Percentiles rank a stretch among this genome's conserved stretches.
phyloP scores from a whole-genome alignment of 2,797 vertebrate species.

The Pangasius sanitwongsei region DNA sequence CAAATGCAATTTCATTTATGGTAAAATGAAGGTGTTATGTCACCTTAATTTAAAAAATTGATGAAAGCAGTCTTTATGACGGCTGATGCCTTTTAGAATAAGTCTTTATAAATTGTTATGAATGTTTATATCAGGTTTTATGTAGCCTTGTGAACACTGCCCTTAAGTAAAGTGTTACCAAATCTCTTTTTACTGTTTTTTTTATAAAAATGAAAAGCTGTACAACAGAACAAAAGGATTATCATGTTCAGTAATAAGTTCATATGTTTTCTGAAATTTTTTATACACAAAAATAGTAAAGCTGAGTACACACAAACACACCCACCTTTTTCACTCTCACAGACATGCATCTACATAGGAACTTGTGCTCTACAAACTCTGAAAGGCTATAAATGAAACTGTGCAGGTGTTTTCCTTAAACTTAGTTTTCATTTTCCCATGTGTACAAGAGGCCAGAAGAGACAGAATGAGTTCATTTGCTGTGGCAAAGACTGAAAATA shows the following conservation, averaged over 20 bases:
- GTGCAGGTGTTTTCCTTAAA: conserved; percentile 25
- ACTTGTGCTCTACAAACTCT: background rate
- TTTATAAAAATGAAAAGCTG: background rate
- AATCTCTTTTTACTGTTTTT: background rate
- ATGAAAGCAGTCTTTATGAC: too few relatives aligned
- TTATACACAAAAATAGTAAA: background rate
- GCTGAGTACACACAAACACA: background rate
- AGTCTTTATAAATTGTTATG: background rate
- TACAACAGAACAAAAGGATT: background rate
- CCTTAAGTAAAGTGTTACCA: background rate
- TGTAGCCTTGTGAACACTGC: background rate
- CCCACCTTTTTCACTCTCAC: background rate
- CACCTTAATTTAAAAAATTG: background rate
- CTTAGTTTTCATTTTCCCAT: conserved; percentile 17
- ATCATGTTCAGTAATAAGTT: background rate
- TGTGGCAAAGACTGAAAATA: conserved; percentile 1
- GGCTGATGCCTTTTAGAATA: background rate
- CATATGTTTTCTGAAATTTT: background rate
- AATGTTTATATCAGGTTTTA: background rate
- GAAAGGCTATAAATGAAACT: conserved; percentile 4
- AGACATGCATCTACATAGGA: background rate
- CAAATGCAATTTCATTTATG: background rate
- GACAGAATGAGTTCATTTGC: conserved; percentile 2
- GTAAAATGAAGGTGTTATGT: background rate
- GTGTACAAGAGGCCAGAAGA: conserved; percentile 8